Conservation (phyloP, 2,113 vertebrate species). For the Salminus brasiliensis region DNA sequence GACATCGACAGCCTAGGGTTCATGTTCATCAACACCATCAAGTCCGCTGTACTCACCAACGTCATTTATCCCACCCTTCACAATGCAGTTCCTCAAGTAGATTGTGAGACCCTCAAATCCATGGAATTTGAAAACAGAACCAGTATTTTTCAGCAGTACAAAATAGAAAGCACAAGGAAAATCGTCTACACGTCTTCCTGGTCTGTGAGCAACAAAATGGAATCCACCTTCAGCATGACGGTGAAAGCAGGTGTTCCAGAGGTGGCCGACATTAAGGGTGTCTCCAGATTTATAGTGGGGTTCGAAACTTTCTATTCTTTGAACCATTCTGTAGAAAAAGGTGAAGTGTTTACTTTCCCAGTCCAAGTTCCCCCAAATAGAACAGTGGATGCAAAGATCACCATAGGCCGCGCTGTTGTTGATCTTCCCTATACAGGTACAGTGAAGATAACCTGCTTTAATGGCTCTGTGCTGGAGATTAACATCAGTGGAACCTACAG, state of each 20-base stretch:
- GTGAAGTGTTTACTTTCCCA: neutral
- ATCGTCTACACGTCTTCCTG: slow-evolving; percentile 32
- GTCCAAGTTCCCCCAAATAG: slow-evolving; percentile 29
- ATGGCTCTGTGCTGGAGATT: slow-evolving; percentile 21
- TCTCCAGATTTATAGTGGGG: slow-evolving; percentile 23
- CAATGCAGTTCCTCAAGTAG: slow-evolving; percentile 6
- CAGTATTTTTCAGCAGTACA: neutral
- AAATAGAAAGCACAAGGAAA: neutral
- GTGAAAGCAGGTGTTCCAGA: slow-evolving; percentile 42
- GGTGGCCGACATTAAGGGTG: neutral
- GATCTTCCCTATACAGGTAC: slow-evolving; percentile 45
- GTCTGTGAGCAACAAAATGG: slow-evolving; percentile 14
- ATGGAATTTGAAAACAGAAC: slow-evolving; percentile 21
- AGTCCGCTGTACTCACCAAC: slow-evolving; percentile 19
- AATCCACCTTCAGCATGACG: neutral
- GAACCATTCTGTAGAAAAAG: neutral
- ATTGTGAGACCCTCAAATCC: slow-evolving; percentile 35
- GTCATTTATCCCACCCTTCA: slow-evolving; percentile 45
- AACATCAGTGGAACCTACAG: slow-evolving; percentile 36
- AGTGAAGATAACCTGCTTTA: slow-evolving; percentile 35
- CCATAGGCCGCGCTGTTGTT: slow-evolving; percentile 33
- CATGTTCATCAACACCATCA: slow-evolving; percentile 43
- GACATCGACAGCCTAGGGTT: slow-evolving; percentile 42
- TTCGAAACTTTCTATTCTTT: neutral
- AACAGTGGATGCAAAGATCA: slow-evolving; percentile 12